phyloP scores from a whole-genome alignment of 1,140 invertebrate species.

The Trigoniulus corallinus region DNA sequence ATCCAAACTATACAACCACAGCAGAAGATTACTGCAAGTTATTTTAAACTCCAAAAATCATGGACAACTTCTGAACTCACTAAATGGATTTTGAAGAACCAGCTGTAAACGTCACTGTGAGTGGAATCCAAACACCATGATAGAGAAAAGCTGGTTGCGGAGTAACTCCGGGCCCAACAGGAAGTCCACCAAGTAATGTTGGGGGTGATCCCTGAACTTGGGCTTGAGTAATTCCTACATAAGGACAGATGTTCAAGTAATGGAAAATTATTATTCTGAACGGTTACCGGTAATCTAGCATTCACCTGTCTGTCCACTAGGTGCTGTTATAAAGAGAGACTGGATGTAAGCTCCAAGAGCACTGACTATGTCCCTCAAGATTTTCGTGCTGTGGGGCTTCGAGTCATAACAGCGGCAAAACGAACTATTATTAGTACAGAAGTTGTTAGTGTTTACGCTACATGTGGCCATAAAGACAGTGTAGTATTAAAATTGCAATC shows the following conservation, averaged over 20 bases:
- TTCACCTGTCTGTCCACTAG: conserved; percentile 4
- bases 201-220: conserved; percentile 44
- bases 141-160: conserved; percentile 85
- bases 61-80: conserved; percentile 39
- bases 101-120: conserved; percentile 65
- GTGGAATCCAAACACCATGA: conserved; percentile 74
- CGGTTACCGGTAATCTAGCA: background rate
- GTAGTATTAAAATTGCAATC: background rate
- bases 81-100: conserved; percentile 71
- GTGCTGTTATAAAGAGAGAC: conserved; percentile 55
- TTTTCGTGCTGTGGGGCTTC: conserved; percentile 74
- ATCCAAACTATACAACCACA: conserved; percentile 52
- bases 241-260: too few species aligned
- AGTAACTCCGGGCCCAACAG: conserved; percentile 53
- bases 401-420: conserved; percentile 92
- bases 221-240: background rate
- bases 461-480: too few species aligned
- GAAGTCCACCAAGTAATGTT: conserved; percentile 44
- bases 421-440: conserved; percentile 37
- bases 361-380: conserved; percentile 90
- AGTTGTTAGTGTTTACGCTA: too few species aligned
- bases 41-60: background rate
- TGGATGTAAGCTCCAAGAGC: conserved; percentile 89
- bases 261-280: background rate
- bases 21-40: background rate